Evolutionary conservation across 2,113 vertebrate species (phyloP).

Genomic region (Porphyrio hochstetteri): DNA sequence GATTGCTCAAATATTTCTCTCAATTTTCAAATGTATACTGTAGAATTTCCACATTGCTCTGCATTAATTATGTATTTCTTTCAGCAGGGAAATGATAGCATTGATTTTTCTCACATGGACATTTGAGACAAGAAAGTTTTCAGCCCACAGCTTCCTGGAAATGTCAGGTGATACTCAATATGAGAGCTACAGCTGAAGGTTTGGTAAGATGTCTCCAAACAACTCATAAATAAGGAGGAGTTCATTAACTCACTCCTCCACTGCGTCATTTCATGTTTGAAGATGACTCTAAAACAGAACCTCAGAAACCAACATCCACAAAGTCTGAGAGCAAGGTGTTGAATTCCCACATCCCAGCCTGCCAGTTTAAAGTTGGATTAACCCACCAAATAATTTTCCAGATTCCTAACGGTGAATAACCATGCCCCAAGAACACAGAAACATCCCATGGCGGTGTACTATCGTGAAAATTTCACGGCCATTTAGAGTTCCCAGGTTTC

Average conservation of each 20-base stretch:
- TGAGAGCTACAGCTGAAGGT: background rate
- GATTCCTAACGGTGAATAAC: background rate
- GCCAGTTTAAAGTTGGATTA: background rate
- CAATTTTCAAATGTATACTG: background rate
- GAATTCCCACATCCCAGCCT: background rate
- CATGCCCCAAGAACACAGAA: background rate
- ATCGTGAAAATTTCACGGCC: fast-evolving
- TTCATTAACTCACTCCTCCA: background rate
- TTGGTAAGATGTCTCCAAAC: background rate
- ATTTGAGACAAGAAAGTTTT: background rate
- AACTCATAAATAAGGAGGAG: background rate
- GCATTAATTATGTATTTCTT: background rate
- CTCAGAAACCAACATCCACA: background rate
- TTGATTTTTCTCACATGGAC: background rate
- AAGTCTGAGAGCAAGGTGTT: background rate
- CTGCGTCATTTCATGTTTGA: background rate
- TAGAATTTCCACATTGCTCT: background rate
- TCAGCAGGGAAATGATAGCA: background rate
- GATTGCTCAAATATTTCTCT: background rate
- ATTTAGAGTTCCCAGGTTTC: background rate
- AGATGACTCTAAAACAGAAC: background rate
- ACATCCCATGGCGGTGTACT: background rate
- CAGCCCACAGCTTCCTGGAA: background rate
- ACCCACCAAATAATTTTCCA: background rate
- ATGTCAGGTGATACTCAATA: background rate